These are phyloP conservation scores for Hucho hucho DNA, from an alignment of 2,113 vertebrate species.

Conservation along the genomic window DNA sequence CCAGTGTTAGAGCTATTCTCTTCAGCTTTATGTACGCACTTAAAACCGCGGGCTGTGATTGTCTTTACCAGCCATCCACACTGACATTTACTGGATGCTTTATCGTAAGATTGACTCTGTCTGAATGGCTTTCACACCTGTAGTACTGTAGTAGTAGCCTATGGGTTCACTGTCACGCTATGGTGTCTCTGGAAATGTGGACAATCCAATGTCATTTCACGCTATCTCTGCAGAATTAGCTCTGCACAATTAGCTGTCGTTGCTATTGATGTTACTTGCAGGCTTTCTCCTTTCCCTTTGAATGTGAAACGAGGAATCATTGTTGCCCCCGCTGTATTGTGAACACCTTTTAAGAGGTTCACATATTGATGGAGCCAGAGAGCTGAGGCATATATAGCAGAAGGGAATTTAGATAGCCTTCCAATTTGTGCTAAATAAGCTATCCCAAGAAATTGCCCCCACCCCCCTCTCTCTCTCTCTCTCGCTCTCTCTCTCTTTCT, in stretches of 20 bases:
- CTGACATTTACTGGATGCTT: too few species aligned
- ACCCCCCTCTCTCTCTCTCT: slow-evolving; percentile 17
- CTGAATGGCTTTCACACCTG: neutral
- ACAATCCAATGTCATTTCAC: neutral
- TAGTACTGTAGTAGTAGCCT: neutral
- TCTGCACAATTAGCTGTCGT: neutral
- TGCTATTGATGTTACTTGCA: neutral
- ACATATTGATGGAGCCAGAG: neutral
- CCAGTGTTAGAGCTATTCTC: too few species aligned
- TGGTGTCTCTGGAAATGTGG: neutral
- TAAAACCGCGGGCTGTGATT: too few species aligned
- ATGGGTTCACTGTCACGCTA: neutral
- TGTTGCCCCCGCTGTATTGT: neutral
- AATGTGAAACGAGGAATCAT: neutral
- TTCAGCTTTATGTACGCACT: too few species aligned
- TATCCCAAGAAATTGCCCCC: neutral
- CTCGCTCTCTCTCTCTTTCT: neutral
- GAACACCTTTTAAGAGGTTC: neutral
- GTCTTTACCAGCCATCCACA: too few species aligned
- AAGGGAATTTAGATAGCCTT: neutral
- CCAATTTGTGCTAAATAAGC: too few species aligned
- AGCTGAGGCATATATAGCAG: neutral
- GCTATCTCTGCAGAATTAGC: neutral
- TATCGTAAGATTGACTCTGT: neutral
- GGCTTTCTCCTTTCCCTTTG: neutral